Conservation (phyloP, 1,140 invertebrate genomes). For the Mamestra configurata region DNA sequence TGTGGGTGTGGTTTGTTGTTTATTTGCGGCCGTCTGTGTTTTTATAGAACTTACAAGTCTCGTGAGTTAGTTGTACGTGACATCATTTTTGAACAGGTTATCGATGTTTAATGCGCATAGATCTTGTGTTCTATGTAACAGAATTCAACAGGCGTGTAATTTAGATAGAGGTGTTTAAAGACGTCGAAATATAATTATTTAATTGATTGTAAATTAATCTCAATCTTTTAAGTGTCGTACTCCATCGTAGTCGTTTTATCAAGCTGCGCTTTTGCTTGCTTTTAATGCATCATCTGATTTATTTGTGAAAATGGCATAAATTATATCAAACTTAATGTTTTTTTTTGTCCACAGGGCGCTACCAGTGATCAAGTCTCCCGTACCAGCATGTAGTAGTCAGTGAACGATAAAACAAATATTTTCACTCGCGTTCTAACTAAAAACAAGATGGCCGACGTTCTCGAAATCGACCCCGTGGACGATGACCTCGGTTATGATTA, state of each 20-base stretch:
- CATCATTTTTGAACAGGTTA: constrained; percentile 25
- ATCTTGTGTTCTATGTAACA: neutral
- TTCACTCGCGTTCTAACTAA: constrained; percentile 40
- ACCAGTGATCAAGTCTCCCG: constrained; percentile 64
- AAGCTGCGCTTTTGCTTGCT: neutral
- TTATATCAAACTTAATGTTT: neutral
- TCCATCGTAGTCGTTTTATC: too few species aligned
- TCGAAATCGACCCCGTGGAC: constrained; percentile 69
- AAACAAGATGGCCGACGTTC: constrained; percentile 74
- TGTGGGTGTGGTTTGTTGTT: constrained; percentile 31
- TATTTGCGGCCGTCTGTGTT: neutral
- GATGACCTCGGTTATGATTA: constrained; percentile 82
- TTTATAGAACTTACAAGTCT: neutral
- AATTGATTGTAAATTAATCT: too few species aligned
- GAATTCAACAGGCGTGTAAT: constrained; percentile 3
- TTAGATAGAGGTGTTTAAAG: neutral
- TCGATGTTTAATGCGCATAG: neutral
- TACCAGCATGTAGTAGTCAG: constrained; percentile 81
- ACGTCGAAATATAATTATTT: neutral
- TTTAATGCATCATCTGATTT: neutral
- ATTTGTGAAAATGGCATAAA: neutral
- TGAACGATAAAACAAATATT: constrained; percentile 55
- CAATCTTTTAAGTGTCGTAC: too few species aligned
- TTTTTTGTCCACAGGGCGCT: constrained; percentile 73
- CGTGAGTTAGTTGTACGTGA: neutral